These are phyloP conservation scores for Meleagris gallopavo DNA, from an alignment of 2,113 vertebrate genomes.

Conservation along the genomic window DNA sequence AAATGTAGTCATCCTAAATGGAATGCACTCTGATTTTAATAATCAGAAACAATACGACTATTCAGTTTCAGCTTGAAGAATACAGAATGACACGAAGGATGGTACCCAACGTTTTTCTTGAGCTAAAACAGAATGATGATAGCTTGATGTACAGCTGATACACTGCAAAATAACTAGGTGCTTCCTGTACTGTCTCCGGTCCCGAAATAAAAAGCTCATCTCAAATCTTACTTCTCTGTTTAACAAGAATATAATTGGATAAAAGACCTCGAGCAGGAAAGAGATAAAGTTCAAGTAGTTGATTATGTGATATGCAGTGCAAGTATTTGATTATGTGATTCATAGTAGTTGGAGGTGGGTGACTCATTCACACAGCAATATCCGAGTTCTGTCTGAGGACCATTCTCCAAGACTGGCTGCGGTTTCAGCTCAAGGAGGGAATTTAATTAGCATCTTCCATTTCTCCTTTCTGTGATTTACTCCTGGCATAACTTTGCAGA, in stretches of 20 bases:
- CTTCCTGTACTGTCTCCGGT: slow-evolving; percentile 60
- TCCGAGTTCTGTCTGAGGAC: background rate
- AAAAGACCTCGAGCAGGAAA: slow-evolving; percentile 71
- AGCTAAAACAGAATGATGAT: slow-evolving; percentile 11
- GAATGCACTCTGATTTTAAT: slow-evolving; percentile 13
- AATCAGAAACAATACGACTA: slow-evolving; percentile 45
- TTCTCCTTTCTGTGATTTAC: slow-evolving; percentile 10
- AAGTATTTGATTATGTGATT: slow-evolving; percentile 75
- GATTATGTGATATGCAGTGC: slow-evolving; percentile 67
- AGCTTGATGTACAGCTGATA: background rate
- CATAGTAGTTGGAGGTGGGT: slow-evolving; percentile 49
- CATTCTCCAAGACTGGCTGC: background rate
- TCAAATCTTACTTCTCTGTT: slow-evolving; percentile 60
- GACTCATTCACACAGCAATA: slow-evolving; percentile 63
- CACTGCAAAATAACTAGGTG: slow-evolving; percentile 15
- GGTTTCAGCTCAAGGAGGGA: background rate
- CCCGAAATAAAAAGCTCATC: slow-evolving; percentile 55
- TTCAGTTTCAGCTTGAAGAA: slow-evolving; percentile 21
- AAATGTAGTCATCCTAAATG: background rate
- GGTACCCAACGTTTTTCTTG: background rate
- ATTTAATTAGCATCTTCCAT: slow-evolving; percentile 33
- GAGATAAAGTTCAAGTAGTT: slow-evolving; percentile 68
- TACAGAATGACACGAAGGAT: background rate
- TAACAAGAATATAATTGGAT: slow-evolving; percentile 72
- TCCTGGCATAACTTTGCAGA: background rate